Base-by-base conservation (phyloP, 2,113 vertebrate genomes). In the Choloepus hoffmanni region DNA sequence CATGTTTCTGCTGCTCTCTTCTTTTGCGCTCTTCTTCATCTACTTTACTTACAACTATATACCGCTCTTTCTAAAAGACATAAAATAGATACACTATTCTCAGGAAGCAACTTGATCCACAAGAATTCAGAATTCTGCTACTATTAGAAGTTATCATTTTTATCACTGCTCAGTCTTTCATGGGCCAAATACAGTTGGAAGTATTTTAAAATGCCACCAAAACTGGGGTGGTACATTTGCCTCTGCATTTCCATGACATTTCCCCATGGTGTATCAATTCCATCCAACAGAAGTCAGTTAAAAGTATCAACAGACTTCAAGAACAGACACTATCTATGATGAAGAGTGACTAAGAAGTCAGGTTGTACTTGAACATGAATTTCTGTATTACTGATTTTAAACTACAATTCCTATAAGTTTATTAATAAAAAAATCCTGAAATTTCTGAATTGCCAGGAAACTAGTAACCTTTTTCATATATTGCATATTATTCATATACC, bases 21-120 rank as follows among this genome's bases (percentile, higher is more conserved):
- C 97, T 99, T 97, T 98, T 99, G 68, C 99, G 98, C 95, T 99
- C 99, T 77, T 99, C 99, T n/a, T 99, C 99, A 62, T 99, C 98
- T 62, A 99, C 99, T 97, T 99, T 99, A 97, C 98, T 99, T 98
- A 99, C 98, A 98, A 99, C 99, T 93, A 99, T 99, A 0, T 98
- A 99, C n/a, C 99, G 98, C 92, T 99, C 99, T 92, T 99, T 99
- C 99, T 99, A 97, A 95, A 98, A 97, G 83, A 92, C 19, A 97
- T 76, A 92, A 98, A 84, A n/a, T 0, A 88, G 2, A 94, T 9
- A 77, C 12, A 74, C 36, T 82, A 96, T 94, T 90, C 90, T 74
- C 58, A 58, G 91, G 60, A 33, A 97, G 86, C 30, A 53, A 96
- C 30, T n/a, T 45, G 13, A 96, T 18, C 28, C 40, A 79, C 62